Evolutionary conservation across 2,888 invertebrate species (phyloP).

Genomic region (Fragum fragum): DNA sequence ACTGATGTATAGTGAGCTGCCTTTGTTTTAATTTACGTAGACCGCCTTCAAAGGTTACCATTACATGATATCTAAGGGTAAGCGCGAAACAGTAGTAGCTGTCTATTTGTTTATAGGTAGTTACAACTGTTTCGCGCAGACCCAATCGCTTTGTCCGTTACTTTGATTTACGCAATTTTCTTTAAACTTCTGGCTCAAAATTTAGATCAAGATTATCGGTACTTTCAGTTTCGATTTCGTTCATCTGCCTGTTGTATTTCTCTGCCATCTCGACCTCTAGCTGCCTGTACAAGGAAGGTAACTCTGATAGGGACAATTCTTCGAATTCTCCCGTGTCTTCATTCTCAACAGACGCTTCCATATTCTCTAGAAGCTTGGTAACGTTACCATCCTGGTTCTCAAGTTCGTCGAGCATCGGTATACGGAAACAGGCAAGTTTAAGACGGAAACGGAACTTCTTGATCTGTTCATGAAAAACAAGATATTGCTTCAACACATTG

Average conservation of each 20-base stretch:
- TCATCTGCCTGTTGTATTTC: neutral
- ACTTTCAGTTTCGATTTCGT: neutral
- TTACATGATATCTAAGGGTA: too few relatives aligned
- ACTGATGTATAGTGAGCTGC: too few relatives aligned
- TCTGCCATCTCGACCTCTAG: constrained; percentile 9
- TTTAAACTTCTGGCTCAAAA: neutral
- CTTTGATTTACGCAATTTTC: too few relatives aligned
- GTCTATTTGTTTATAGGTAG: too few relatives aligned
- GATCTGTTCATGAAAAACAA: neutral
- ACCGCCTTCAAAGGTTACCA: too few relatives aligned
- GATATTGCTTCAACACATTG: too few relatives aligned
- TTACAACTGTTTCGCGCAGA: too few relatives aligned
- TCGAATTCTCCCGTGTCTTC: constrained; percentile 10
- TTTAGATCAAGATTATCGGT: neutral
- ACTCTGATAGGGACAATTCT: neutral
- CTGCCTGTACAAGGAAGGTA: constrained; percentile 9
- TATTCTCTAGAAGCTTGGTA: neutral
- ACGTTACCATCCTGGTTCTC: neutral
- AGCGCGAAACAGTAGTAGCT: too few relatives aligned
- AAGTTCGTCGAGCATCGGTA: constrained; percentile 14
- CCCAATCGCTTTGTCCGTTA: too few relatives aligned
- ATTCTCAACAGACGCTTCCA: constrained; percentile 8
- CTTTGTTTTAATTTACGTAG: too few relatives aligned
- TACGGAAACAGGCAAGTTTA: constrained; percentile 6
- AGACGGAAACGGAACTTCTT: constrained; percentile 12